phyloP scores from a whole-genome alignment of 2,888 invertebrate species.

The Chalcis sispes region DNA sequence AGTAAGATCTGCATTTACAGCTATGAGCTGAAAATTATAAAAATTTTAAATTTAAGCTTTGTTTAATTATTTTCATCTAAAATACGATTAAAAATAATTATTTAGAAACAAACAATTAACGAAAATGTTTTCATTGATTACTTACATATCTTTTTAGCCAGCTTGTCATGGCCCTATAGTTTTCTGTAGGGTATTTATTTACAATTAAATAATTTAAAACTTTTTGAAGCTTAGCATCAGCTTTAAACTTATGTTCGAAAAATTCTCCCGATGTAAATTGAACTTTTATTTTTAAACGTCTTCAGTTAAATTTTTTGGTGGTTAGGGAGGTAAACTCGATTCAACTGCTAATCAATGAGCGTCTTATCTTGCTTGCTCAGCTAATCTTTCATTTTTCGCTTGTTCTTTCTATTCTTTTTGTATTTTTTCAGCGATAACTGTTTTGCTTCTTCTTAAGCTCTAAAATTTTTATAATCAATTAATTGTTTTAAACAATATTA shows the following conservation, averaged over 20 bases:
- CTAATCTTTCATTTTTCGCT: conserved; percentile 85
- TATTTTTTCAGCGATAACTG: conserved; percentile 85
- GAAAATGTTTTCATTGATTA: conserved; percentile 65
- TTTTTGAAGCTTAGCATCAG: conserved; percentile 81
- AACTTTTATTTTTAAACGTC: conserved; percentile 86
- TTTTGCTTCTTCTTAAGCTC: conserved; percentile 92
- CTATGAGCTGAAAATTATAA: conserved; percentile 84
- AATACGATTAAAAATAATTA: not conserved
- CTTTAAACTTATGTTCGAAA: conserved; percentile 87
- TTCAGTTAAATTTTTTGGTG: conserved; percentile 77
- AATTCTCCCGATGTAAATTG: conserved; percentile 87
- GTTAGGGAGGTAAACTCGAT: conserved; percentile 85
- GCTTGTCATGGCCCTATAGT: conserved; percentile 93
- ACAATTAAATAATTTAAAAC: conserved; percentile 92
- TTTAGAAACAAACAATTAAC: not conserved
- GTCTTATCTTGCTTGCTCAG: conserved; percentile 86
- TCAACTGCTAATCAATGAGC: conserved; percentile 80
- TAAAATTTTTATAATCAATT: conserved; percentile 66
- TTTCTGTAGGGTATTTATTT: conserved; percentile 90
- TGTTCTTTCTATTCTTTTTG: conserved; percentile 85
- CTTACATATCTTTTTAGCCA: conserved; percentile 97
- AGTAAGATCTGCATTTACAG: conserved; percentile 85
- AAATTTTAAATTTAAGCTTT: conserved; percentile 6
- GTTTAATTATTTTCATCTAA: no score
- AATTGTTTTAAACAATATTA: no score